Conservation (phyloP, 1,140 invertebrate genomes). For the Drosophila mojavensis region DNA sequence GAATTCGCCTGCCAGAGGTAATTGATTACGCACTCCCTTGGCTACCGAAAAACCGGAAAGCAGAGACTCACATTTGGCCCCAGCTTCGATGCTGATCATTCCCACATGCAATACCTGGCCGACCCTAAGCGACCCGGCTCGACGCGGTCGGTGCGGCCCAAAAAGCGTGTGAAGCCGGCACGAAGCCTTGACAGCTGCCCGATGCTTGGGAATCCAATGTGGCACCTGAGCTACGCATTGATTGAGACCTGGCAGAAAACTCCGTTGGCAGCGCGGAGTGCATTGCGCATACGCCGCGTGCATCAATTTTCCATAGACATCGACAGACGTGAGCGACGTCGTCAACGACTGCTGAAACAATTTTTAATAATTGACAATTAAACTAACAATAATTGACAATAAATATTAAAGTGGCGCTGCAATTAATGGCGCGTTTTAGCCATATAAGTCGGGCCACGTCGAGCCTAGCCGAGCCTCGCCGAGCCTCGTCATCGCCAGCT, state of each 20-base stretch:
- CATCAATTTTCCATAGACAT: conserved; percentile 27
- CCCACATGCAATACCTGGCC: not conserved
- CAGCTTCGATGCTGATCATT: conserved; percentile 30
- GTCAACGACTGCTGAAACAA: conserved; percentile 29
- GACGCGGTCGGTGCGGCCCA: not conserved
- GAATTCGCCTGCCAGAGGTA: conserved; percentile 31
- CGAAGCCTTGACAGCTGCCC: conserved; percentile 27
- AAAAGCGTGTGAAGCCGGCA: conserved; percentile 40
- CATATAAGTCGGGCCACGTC: conserved; percentile 62
- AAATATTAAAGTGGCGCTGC: conserved; percentile 71
- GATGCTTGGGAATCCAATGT: conserved; percentile 41
- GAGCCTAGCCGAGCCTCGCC: conserved; percentile 9
- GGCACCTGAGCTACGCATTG: conserved; percentile 51
- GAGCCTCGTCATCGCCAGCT: conserved; percentile 28
- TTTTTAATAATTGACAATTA: conserved; percentile 82
- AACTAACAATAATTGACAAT: conserved; percentile 80
- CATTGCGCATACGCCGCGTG: conserved; percentile 73
- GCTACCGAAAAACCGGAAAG: conserved; percentile 6
- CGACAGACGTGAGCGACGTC: conserved; percentile 15
- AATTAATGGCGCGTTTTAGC: conserved; percentile 80
- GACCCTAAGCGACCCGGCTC: not conserved
- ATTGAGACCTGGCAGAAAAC: conserved; percentile 18
- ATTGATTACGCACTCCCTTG: conserved; percentile 41
- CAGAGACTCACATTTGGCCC: not conserved
- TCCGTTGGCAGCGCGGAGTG: conserved; percentile 7